Base-by-base conservation (phyloP, 1,140 invertebrate species). In the Phortica variegata region DNA sequence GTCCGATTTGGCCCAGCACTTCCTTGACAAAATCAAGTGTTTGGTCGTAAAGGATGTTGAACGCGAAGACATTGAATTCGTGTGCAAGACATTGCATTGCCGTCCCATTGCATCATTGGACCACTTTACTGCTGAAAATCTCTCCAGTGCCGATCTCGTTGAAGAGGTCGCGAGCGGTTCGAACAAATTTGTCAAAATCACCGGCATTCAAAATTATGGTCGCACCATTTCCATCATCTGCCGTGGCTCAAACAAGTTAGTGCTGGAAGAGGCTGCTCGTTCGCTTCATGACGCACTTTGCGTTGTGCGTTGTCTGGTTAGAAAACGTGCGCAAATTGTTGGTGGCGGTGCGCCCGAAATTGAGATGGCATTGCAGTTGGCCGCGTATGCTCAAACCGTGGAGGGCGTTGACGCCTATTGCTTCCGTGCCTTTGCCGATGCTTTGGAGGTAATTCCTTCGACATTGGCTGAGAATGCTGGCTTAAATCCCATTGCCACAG, bases 401-500 rank as follows among this genome's bases (percentile, higher is more conserved):
- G 85, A 87, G 31, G 97, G 96, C 39, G 87, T 95, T 34, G 90
- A 97, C 76, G 91, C 95, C 39, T 98, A 98, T 76, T 98, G 96
- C 71, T 86, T 91, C 52, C 83, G 89, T 54, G 95, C 93, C 2
- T 99, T 93, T 81, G 94, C 96, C 7, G 91, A 97, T 75, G 94
- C 97, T 1, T 79, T 99, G 17, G 95, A 98, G 80, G 87, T 99
- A 3, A 92, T 99, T 72, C 97, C 97, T 2, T 96, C 88, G 41
- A 99, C 97, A 3, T 80, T 99, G 43, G 94, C 97, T n/a, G 97
- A 99, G 80, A 99, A 99, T 78, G 96, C 97, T 18, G 97, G 97
- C n/a, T 80, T 99, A 2, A 98, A 97, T 79, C 90, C 97, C 0
- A 98, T 99, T 73, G 82, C 90, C 39, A 98, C 96, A 1, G 96